Evolutionary conservation across 2,797 vertebrate genomes (phyloP).

Genomic region (Otolemur crassicaudatus): DNA sequence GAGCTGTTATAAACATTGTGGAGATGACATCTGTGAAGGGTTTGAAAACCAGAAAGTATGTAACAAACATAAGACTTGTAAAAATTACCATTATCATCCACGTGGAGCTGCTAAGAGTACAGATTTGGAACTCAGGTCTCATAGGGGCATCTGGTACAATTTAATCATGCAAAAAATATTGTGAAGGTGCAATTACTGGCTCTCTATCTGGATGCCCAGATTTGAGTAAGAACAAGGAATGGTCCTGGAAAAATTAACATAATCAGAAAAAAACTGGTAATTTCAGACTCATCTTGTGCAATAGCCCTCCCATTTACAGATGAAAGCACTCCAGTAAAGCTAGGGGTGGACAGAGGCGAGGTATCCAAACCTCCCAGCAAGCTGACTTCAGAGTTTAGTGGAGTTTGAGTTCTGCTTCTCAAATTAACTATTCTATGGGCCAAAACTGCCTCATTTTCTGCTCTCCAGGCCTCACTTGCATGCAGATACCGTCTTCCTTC

Average conservation of each 20-base stretch:
- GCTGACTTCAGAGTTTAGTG: not conserved
- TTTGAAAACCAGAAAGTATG: not conserved
- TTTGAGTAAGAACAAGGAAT: not conserved
- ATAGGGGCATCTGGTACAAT: not conserved
- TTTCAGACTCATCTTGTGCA: not conserved
- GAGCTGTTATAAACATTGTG: not conserved
- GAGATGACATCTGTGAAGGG: not conserved
- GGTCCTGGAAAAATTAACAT: not conserved
- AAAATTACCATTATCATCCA: not conserved
- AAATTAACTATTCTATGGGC: not conserved
- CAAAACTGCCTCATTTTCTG: not conserved
- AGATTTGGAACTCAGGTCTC: not conserved
- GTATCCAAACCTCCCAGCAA: not conserved
- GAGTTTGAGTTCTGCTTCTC: not conserved
- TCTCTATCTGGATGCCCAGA: not conserved
- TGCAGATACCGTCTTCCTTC: fast-evolving
- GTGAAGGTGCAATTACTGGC: no score
- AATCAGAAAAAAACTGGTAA: not conserved
- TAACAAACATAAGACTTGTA: not conserved
- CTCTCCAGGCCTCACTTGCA: not conserved
- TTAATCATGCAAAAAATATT: not conserved
- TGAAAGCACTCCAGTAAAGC: not conserved
- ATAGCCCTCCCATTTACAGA: not conserved
- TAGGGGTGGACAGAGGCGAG: not conserved
- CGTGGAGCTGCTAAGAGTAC: not conserved